Conservation (phyloP, 1,140 invertebrate species). For the Ostrea denselamellosa region DNA sequence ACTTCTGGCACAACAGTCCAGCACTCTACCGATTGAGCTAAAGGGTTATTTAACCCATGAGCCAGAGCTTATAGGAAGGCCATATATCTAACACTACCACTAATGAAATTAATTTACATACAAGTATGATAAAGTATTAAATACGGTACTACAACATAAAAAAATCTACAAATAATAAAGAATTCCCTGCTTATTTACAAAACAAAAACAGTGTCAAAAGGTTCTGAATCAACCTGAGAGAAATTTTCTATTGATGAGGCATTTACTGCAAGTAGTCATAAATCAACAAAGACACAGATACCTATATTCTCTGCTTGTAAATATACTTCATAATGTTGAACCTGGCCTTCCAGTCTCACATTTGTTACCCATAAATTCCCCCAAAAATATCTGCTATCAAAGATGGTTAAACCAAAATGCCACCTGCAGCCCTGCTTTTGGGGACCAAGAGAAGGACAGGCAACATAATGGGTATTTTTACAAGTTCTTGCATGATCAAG, state of each 20-base stretch:
- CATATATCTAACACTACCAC: no score
- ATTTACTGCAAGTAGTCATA: background rate
- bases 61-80: no score
- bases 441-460: background rate
- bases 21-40: no score
- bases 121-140: no score
- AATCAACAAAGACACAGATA: background rate
- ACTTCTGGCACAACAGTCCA: no score
- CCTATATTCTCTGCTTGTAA: background rate
- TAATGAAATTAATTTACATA: no score
- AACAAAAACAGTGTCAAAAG: no score
- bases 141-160: no score
- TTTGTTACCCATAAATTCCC: background rate
- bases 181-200: no score
- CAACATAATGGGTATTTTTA: background rate
- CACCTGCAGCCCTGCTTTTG: background rate
- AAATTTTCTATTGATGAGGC: background rate
- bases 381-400: conserved; percentile 7
- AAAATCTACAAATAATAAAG: no score
- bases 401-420: background rate
- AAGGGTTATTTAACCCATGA: no score
- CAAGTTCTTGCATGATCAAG: background rate
- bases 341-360: background rate
- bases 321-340: background rate
- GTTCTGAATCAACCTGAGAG: no score